Evolutionary conservation across 2,113 vertebrate species (phyloP).

Genomic region (Erythrolamprus reginae): DNA sequence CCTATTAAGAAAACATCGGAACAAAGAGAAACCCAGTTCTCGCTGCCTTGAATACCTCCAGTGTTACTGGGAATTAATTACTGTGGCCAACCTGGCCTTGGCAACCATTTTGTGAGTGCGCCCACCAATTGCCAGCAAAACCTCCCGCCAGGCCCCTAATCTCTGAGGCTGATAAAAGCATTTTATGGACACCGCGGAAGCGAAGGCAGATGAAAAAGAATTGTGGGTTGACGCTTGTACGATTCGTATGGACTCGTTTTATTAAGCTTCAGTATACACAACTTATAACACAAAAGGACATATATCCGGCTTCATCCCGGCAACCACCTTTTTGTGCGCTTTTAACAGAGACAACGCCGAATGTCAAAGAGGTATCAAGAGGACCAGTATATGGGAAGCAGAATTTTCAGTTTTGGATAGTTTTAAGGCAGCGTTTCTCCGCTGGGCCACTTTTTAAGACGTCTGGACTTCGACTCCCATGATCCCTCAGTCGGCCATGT

Average conservation of each 20-base stretch:
- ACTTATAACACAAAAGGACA: not conserved
- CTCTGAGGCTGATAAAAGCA: not conserved
- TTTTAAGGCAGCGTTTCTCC: not conserved
- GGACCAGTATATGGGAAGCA: not conserved
- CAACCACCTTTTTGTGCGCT: not conserved
- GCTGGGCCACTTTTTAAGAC: not conserved
- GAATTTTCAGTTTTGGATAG: not conserved
- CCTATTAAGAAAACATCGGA: not conserved
- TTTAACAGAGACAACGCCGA: not conserved
- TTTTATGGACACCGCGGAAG: not conserved
- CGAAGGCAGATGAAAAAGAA: not conserved
- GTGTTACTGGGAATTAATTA: not conserved
- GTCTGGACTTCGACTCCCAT: not conserved
- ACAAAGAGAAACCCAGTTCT: not conserved
- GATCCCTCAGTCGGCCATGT: not conserved
- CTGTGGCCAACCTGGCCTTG: not conserved
- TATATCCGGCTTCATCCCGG: not conserved
- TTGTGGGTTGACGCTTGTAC: not conserved
- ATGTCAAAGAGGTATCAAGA: not conserved
- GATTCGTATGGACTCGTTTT: not conserved
- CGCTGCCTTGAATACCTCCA: not conserved
- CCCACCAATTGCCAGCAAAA: not conserved
- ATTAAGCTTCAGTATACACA: not conserved
- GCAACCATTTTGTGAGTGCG: not conserved
- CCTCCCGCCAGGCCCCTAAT: not conserved